Evolutionary conservation across 2,888 invertebrate species (phyloP), one percentile per base, ranked within the genome.

Genomic region (Andrena dorsata): DNA sequence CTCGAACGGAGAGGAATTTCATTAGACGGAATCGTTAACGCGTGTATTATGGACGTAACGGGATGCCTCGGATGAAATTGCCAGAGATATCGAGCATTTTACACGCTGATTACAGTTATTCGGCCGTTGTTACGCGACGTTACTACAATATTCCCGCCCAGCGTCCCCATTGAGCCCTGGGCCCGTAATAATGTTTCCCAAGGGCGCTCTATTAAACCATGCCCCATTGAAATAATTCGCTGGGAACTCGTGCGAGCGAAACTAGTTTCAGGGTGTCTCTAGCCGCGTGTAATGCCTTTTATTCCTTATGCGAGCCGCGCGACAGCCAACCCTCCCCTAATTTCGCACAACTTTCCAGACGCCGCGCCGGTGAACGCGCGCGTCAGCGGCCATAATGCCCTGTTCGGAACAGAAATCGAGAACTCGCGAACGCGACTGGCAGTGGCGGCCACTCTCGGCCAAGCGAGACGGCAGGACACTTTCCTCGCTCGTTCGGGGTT

Each of bases 161-260:
- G 35, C 28, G 30, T 75, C 75, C 72, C 66, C 61, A 66, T 26
- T 23, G 53, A 72, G 66, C 60, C 61, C 16, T 60, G 41, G 30
- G 13, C n/a, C 20, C 53, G 53, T 65, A 60, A 47, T 53, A 51
- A 75, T 61, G 63, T 83, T 65, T 72, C 60, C 41, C 61, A 16
- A 23, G 60, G 7, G 26, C 35, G 30, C 28, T 26, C 70, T 35
- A 47, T 63, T 72, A 26, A 65, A 61, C 16, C 61, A 28, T n/a
- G 3, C 20, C 58, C 61, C 61, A 69, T 76, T 85, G 72, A 78
- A 87, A 86, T 87, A 83, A 87, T 85, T 85, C 74, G 65, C 41
- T 74, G 76, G 69, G 72, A 80, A 64, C 66, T 75, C 30, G 53
- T 35, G 32, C 32, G 70, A 75, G 56, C 56, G 49, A 47, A 86